Conservation (phyloP, 2,888 invertebrate species). For the Apamea monoglypha region DNA sequence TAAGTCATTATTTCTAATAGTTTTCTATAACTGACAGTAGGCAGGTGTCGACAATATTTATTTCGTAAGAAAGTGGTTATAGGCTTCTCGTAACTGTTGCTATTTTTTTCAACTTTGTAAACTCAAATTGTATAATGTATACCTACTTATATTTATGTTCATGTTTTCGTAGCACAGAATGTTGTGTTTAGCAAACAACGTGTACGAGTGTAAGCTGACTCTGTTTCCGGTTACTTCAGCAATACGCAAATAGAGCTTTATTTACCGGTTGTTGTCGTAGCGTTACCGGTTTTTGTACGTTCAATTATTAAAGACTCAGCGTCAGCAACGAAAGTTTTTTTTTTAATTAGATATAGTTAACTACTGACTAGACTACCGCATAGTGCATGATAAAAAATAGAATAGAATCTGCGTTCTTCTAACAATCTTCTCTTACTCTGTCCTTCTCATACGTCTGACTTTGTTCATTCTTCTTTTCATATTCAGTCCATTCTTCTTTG, state of each 20-base stretch:
- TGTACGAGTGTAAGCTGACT: conserved; percentile 54
- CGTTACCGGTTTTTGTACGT: conserved; percentile 68
- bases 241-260: conserved; percentile 59
- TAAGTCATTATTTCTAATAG: background rate
- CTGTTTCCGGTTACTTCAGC: conserved; percentile 56
- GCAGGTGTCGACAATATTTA: background rate
- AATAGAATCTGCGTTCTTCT: too few species aligned
- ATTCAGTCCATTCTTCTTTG: too few species aligned
- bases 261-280: conserved; percentile 66
- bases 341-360: conserved; percentile 1
- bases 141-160: background rate
- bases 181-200: conserved; percentile 54
- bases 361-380: background rate
- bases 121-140: background rate
- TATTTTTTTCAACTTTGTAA: background rate
- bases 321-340: conserved; percentile 71
- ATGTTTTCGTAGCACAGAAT: conserved; percentile 8
- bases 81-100: background rate
- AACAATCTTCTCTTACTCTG: too few species aligned
- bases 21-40: too few species aligned
- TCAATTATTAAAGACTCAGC: conserved; percentile 54
- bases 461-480: too few species aligned
- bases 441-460: too few species aligned
- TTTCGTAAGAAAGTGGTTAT: background rate
- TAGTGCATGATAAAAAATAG: background rate